These are phyloP conservation scores for Podarcis lilfordi DNA, from an alignment of 2,797 vertebrate species.

Conservation along the genomic window DNA sequence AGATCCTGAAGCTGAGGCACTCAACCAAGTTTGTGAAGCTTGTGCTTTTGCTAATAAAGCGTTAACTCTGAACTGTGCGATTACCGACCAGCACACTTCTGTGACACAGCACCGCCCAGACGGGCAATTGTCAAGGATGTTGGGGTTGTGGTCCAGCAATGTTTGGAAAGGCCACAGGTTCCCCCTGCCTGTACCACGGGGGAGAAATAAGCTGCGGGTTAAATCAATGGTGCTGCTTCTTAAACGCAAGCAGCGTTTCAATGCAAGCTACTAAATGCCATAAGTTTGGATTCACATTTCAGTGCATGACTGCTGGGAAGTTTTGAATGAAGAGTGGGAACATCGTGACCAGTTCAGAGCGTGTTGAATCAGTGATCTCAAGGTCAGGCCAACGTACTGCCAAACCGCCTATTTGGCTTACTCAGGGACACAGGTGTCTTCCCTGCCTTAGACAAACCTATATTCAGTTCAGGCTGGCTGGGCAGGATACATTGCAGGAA, in stretches of 20 bases:
- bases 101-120: too few species aligned
- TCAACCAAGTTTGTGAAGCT: too few species aligned
- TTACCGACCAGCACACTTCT: too few species aligned
- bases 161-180: too few species aligned
- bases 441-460: not conserved
- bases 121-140: too few species aligned
- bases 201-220: not conserved
- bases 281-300: not conserved
- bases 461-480: not conserved
- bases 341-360: not conserved
- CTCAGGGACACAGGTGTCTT: not conserved
- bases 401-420: not conserved
- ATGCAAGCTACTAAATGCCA: not conserved
- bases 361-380: not conserved
- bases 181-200: too few species aligned
- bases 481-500: not conserved
- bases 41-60: too few species aligned
- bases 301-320: too few species aligned
- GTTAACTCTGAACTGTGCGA: too few species aligned
- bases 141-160: too few species aligned
- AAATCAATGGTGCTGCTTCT: not conserved
- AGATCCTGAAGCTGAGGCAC: too few species aligned
- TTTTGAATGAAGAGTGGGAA: not conserved
- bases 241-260: not conserved
- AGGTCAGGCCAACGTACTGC: not conserved